phyloP scores from a whole-genome alignment of 2,888 invertebrate species.

The Diplolepis rosae region DNA sequence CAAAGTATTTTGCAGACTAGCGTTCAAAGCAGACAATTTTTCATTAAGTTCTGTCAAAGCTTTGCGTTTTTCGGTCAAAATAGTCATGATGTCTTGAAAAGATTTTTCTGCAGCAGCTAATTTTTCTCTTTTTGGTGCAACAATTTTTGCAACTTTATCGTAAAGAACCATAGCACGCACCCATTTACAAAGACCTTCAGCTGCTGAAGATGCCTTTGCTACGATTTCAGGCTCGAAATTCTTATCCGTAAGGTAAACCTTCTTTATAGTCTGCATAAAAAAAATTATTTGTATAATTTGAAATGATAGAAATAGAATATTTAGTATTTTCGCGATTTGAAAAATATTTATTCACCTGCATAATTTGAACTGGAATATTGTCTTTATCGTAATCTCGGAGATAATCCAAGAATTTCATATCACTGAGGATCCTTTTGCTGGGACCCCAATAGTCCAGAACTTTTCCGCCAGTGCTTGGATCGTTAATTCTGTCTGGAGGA shows the following conservation, averaged over 20 bases:
- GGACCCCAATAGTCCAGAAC: slow-evolving; percentile 90
- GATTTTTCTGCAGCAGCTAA: slow-evolving; percentile 87
- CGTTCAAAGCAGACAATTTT: slow-evolving; percentile 82
- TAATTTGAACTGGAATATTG: slow-evolving; percentile 83
- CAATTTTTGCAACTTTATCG: slow-evolving; percentile 87
- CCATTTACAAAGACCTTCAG: slow-evolving; percentile 95
- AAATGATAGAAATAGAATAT: slow-evolving; percentile 72
- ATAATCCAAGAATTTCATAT: slow-evolving; percentile 85
- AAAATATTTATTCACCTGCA: no score
- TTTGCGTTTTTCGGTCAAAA: slow-evolving; percentile 88
- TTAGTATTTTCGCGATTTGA: no score
- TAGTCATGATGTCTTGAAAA: slow-evolving; percentile 87
- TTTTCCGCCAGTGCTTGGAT: slow-evolving; percentile 81
- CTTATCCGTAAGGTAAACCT: slow-evolving; percentile 76
- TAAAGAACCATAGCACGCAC: slow-evolving; percentile 93
- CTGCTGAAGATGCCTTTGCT: slow-evolving; percentile 93
- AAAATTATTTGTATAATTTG: background rate
- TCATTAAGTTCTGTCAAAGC: slow-evolving; percentile 86
- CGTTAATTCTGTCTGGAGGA: slow-evolving; percentile 84
- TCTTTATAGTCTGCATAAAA: slow-evolving; percentile 54
- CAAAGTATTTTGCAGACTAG: slow-evolving; percentile 80
- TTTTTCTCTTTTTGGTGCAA: slow-evolving; percentile 90
- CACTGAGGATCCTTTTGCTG: slow-evolving; percentile 86
- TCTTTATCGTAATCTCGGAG: slow-evolving; percentile 90
- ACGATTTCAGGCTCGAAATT: slow-evolving; percentile 87